Conservation (phyloP, 2,113 vertebrate genomes). For the Leucosticte australis region DNA sequence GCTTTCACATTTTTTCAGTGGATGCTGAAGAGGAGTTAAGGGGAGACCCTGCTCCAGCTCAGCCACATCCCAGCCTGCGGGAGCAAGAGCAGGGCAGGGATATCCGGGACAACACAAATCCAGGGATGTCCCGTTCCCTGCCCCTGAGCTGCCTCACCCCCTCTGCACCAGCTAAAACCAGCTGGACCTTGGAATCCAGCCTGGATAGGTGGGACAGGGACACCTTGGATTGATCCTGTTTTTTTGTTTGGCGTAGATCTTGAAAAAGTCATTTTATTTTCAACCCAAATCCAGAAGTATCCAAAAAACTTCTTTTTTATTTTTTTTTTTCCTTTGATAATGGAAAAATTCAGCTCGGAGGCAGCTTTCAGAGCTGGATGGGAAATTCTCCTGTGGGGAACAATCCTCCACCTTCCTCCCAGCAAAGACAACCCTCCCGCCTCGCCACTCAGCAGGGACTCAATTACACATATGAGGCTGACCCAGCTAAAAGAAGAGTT, state of each 20-base stretch:
- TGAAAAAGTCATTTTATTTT: not conserved
- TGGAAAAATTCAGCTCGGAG: not conserved
- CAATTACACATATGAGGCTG: not conserved
- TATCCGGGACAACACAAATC: accelerated
- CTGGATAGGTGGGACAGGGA: not conserved
- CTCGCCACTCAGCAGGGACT: not conserved
- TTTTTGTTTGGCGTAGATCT: not conserved
- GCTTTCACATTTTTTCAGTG: not conserved
- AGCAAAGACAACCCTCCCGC: not conserved
- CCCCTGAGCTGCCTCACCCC: accelerated
- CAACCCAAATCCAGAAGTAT: not conserved
- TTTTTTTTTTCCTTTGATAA: not conserved
- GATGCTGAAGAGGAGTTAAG: not conserved
- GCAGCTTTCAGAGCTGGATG: not conserved
- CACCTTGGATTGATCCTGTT: not conserved
- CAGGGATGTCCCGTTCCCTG: not conserved
- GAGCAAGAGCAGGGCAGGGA: not conserved
- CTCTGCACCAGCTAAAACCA: accelerated
- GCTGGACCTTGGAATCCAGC: not conserved
- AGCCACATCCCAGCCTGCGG: not conserved
- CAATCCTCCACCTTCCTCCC: not conserved
- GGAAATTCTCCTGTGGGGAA: not conserved
- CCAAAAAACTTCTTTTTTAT: not conserved
- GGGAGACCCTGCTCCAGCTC: not conserved
- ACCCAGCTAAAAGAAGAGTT: not conserved